Conservation (phyloP, 2,888 invertebrate species). For the Caenorhabditis macrosperma region DNA sequence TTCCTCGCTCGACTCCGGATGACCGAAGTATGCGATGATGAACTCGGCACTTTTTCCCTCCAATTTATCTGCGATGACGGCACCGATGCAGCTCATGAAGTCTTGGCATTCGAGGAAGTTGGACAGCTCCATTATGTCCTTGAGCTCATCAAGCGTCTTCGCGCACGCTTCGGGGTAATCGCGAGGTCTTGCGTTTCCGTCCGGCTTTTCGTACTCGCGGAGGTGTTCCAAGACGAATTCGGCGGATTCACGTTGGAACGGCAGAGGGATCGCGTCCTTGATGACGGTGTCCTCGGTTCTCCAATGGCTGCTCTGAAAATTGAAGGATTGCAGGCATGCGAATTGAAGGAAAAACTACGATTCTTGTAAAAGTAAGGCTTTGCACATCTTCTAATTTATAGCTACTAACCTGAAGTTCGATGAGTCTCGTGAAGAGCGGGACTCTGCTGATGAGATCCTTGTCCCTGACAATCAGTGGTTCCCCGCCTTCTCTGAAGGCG, state of each 20-base stretch:
- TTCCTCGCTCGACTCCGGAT: too few species aligned
- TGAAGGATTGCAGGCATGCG: too few species aligned
- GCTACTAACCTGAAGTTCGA: too few species aligned
- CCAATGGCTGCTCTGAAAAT: slow-evolving; percentile 9
- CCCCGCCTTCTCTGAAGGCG: too few species aligned
- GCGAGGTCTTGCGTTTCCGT: too few species aligned
- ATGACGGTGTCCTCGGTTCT: not conserved
- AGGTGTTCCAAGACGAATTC: slow-evolving; percentile 2
- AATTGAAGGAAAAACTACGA: too few species aligned
- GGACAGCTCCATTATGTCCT: slow-evolving; percentile 7
- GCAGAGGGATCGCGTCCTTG: not conserved
- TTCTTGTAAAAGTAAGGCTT: too few species aligned
- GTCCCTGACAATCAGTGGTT: too few species aligned
- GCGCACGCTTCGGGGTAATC: slow-evolving; percentile 1
- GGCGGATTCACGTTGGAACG: not conserved
- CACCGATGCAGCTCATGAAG: slow-evolving; percentile 13
- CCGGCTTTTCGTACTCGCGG: not conserved
- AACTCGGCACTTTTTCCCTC: not conserved
- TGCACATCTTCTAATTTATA: too few species aligned
- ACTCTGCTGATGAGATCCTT: too few species aligned
- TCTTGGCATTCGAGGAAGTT: slow-evolving; percentile 1
- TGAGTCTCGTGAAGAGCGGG: too few species aligned
- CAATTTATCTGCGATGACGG: slow-evolving; percentile 14
- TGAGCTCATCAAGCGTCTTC: slow-evolving; percentile 7
- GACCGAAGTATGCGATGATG: too few species aligned